Evolutionary conservation across 2,888 invertebrate genomes (phyloP), one percentile per base, ranked within the genome.

Genomic region (Leucophora obtusa): DNA sequence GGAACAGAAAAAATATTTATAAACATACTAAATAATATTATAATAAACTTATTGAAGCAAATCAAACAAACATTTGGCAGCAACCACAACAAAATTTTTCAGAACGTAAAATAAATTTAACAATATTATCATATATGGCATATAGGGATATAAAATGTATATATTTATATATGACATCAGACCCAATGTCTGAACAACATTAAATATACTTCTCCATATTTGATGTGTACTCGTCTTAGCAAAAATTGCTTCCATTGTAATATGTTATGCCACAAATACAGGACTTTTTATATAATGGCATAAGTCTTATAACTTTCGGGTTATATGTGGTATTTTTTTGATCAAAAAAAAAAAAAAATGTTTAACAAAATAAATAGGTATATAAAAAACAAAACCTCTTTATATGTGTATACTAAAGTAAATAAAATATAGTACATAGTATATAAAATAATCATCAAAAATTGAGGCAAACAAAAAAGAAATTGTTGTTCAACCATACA

Each of bases 11-110:
- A 24, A 28, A 28, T 28, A 14, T 38, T 38, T 38, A 38, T 11
- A 38, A 38, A 28, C 28, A 3, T 38, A 11, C 11, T 33, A 63
- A 74, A 77, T 33, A 74, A 78, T 54, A 82, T 66, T 56, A 78
- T 72, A 74, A 82, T 73, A 82, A 82, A 82, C 66, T 76, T 82
- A 83, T 82, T 82, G 82, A 82, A 82, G 80, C 82, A 82, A 80
- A 82, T 83, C 82, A 82, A 82, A 83, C 82, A 82, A 80, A 69
- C 69, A 80, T 83, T 83, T 82, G 82, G 82, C 82, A 82, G 62
- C 51, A 59, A 54, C 71, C 63, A 72, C 74, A 56, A 60, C n/a
- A 38, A 38, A 9, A 38, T 38, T 35, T 38, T 38, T 10, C 38
- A 35, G 10, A 35, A 35, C 10, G 8, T n/a, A 35, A 35, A 35